phyloP scores from a whole-genome alignment of 2,888 invertebrate species.

The Meliscaeva auricollis region DNA sequence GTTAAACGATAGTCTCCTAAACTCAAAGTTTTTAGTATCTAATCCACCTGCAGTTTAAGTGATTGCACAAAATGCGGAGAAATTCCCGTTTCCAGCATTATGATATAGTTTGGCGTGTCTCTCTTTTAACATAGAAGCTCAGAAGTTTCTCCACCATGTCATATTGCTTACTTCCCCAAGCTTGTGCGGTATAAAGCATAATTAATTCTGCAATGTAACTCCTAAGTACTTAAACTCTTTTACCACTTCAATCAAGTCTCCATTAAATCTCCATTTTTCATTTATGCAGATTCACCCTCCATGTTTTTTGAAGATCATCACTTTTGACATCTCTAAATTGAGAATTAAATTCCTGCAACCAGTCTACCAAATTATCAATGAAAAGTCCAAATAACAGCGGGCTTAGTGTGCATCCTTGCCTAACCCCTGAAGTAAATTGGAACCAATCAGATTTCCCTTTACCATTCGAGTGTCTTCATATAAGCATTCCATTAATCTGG shows the following conservation, averaged over 20 bases:
- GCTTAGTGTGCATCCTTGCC: neutral
- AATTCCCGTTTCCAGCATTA: neutral
- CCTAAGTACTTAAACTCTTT: constrained; percentile 8
- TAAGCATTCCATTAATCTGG: no score
- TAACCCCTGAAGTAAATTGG: neutral
- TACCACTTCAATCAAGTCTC: constrained; percentile 1
- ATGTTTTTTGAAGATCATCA: no score
- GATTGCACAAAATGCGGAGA: neutral
- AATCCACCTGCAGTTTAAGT: neutral
- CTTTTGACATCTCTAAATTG: no score
- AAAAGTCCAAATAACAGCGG: neutral
- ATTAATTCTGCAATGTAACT: constrained; percentile 3
- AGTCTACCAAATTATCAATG: neutral
- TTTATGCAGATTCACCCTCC: no score
- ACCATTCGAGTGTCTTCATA: constrained; percentile 10
- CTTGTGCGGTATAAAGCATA: constrained; percentile 10
- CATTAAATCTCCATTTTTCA: no score
- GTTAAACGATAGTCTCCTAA: neutral
- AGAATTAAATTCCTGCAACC: no score
- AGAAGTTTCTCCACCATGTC: neutral
- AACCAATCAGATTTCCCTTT: neutral
- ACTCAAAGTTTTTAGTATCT: neutral
- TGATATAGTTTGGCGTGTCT: neutral
- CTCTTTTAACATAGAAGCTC: constrained; percentile 4
- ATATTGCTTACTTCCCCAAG: constrained; percentile 7